These are phyloP conservation scores for Drosophila koepferae DNA, from an alignment of 2,888 invertebrate species.

Conservation along the genomic window DNA sequence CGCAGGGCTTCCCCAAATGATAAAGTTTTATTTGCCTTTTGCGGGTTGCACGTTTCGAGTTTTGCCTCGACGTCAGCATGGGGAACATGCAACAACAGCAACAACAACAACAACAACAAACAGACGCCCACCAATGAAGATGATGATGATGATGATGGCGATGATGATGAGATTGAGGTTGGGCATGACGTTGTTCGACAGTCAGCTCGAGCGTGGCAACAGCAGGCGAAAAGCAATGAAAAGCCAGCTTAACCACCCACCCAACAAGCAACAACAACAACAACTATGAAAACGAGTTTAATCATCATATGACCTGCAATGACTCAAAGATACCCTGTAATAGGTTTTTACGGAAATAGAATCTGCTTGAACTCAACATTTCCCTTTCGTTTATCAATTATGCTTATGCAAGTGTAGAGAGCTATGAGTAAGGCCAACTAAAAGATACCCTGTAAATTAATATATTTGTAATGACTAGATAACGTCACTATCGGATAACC, in stretches of 20 bases:
- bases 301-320: fast-evolving
- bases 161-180: slow-evolving; percentile 27
- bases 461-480: no score
- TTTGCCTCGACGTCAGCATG: slow-evolving; percentile 39
- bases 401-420: fast-evolving
- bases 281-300: slow-evolving; percentile 28
- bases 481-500: no score
- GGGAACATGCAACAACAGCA: slow-evolving; percentile 24
- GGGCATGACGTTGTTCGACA: slow-evolving; percentile 50
- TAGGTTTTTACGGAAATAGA: background rate
- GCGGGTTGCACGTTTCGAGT: slow-evolving; percentile 63
- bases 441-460: background rate
- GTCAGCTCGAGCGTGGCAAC: slow-evolving; percentile 51
- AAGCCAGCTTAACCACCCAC: slow-evolving; percentile 59
- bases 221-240: slow-evolving; percentile 53
- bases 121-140: slow-evolving; percentile 22
- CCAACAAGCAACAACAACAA: background rate
- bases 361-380: fast-evolving
- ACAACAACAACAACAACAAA: slow-evolving; percentile 13
- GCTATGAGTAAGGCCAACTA: background rate
- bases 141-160: slow-evolving; percentile 26
- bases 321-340: slow-evolving; percentile 31
- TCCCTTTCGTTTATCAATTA: no score
- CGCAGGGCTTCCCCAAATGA: slow-evolving; percentile 81
- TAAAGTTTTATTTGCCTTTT: slow-evolving; percentile 78